These are phyloP conservation scores for Symphodus melops DNA, from an alignment of 2,113 vertebrate species.

Conservation along the genomic window DNA sequence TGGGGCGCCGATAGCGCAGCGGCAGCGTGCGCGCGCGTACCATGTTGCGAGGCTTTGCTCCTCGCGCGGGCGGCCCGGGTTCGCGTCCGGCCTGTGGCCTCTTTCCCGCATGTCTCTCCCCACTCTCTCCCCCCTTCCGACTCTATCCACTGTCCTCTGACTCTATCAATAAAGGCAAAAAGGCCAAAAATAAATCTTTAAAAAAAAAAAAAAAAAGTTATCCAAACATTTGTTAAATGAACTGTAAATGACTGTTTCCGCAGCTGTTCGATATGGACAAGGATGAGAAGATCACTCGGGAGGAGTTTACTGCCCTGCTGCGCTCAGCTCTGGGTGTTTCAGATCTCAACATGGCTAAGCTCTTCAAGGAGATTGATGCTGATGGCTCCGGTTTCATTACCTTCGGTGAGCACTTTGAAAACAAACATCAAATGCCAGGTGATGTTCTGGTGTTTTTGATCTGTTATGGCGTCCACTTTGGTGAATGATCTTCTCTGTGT, in stretches of 20 bases:
- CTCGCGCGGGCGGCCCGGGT: too few relatives aligned
- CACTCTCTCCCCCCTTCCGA: too few relatives aligned
- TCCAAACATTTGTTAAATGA: background rate
- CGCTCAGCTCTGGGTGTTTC: conserved; percentile 91
- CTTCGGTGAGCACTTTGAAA: conserved; percentile 86
- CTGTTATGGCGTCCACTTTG: too few relatives aligned
- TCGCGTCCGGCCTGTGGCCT: too few relatives aligned
- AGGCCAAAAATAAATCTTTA: too few relatives aligned
- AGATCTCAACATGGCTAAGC: conserved; percentile 88
- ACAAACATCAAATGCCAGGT: background rate
- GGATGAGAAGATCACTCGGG: conserved; percentile 89
- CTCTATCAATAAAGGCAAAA: too few relatives aligned
- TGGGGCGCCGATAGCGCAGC: too few relatives aligned
- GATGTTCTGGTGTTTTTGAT: background rate
- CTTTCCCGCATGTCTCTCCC: too few relatives aligned
- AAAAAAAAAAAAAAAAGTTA: too few relatives aligned
- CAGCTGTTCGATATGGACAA: conserved; percentile 95
- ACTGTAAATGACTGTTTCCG: background rate
- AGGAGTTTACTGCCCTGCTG: conserved; percentile 90
- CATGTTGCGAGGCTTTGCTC: too few relatives aligned
- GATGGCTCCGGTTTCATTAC: conserved; percentile 87
- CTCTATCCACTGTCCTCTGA: too few relatives aligned
- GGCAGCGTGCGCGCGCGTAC: too few relatives aligned
- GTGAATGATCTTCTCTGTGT: background rate
- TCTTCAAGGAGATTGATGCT: conserved; percentile 92